Evolutionary conservation across 2,888 invertebrate genomes (phyloP).

Genomic region (Netelia inedita): DNA sequence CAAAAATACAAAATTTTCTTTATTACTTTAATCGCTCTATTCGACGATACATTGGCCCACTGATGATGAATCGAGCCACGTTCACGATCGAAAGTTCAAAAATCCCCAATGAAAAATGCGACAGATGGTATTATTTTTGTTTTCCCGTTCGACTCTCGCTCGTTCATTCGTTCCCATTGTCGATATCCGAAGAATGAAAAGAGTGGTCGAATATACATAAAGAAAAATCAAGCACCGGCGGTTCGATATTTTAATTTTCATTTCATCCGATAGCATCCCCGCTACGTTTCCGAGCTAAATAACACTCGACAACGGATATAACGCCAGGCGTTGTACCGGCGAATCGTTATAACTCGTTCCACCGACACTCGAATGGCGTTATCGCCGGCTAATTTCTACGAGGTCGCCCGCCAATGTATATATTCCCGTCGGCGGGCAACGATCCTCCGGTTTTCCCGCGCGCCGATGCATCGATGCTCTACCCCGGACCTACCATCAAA

Average conservation of each 20-base stretch:
- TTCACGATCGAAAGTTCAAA: too few relatives aligned
- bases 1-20: too few relatives aligned
- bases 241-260: conserved; percentile 14
- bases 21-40: too few relatives aligned
- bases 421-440: neutral
- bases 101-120: too few relatives aligned
- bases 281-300: conserved; percentile 9
- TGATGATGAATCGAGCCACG: too few relatives aligned
- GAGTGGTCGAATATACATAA: neutral
- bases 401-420: conserved; percentile 28
- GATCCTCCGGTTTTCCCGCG: conserved; percentile 8
- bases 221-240: neutral
- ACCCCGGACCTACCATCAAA: conserved; percentile 70
- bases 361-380: conserved; percentile 75
- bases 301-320: neutral
- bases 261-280: conserved; percentile 10
- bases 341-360: conserved; percentile 61
- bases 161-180: neutral
- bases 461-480: conserved; percentile 15
- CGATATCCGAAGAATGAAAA: conserved; percentile 15
- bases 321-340: conserved; percentile 4
- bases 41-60: too few relatives aligned
- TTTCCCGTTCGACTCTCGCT: neutral
- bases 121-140: neutral
- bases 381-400: conserved; percentile 75